phyloP scores from a whole-genome alignment of 2,888 invertebrate genomes.

The Sarcophaga caerulescens region DNA sequence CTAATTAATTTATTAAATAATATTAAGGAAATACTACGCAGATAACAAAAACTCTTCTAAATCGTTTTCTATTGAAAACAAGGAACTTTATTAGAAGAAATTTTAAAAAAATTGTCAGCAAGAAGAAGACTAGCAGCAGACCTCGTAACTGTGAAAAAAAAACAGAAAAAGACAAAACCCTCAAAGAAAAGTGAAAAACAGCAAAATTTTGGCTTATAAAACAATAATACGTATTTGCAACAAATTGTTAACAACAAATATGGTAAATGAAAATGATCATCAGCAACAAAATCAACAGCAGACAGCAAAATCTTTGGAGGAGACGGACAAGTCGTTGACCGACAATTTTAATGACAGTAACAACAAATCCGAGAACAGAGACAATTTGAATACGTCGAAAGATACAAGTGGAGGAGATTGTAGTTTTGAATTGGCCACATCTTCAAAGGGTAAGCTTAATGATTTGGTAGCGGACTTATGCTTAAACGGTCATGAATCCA shows the following conservation, averaged over 20 bases:
- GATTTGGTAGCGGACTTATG: constrained; percentile 77
- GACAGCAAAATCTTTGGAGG: constrained; percentile 66
- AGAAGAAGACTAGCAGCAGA: constrained; percentile 39
- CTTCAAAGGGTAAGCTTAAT: constrained; percentile 70
- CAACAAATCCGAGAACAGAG: constrained; percentile 26
- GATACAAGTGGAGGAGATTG: constrained; percentile 19
- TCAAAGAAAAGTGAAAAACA: constrained; percentile 6
- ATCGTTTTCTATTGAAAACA: not conserved
- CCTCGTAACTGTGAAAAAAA: constrained; percentile 56
- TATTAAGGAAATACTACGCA: constrained; percentile 18
- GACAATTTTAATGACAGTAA: constrained; percentile 60
- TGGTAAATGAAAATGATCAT: constrained; percentile 79
- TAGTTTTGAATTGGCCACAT: constrained; percentile 10
- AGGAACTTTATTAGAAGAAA: not conserved
- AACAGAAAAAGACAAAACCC: constrained; percentile 7
- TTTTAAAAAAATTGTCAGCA: not conserved
- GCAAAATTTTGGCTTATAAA: constrained; percentile 53
- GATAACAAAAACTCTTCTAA: not conserved
- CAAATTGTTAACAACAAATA: constrained; percentile 67
- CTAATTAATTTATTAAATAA: constrained; percentile 20
- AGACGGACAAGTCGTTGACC: constrained; percentile 39
- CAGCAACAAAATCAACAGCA: constrained; percentile 69
- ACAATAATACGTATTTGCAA: constrained; percentile 55
- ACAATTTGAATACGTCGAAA: constrained; percentile 20
- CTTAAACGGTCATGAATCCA: constrained; percentile 69